phyloP scores from a whole-genome alignment of 2,797 vertebrate species.

The Hoplostethus atlanticus region DNA sequence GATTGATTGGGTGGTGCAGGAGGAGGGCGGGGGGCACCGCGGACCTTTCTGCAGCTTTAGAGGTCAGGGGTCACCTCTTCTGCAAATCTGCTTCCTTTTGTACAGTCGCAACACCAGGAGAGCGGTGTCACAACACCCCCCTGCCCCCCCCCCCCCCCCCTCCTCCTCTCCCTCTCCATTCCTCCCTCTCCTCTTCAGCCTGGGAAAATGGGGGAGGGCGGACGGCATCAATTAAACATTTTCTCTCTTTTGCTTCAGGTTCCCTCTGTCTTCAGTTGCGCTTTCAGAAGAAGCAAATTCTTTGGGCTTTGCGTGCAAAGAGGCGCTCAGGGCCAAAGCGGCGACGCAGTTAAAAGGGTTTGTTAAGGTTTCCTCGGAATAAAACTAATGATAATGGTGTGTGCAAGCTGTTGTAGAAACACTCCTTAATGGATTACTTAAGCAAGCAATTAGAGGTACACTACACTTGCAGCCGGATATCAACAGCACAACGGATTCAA shows the following conservation, averaged over 20 bases:
- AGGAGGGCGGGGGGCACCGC: constrained; percentile 86
- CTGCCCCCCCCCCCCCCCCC: constrained; percentile 86
- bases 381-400: constrained; percentile 79
- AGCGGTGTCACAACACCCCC: constrained; percentile 88
- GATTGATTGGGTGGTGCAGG: constrained; percentile 96
- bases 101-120: constrained; percentile 91
- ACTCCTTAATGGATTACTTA: constrained; percentile 78
- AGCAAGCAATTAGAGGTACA: constrained; percentile 77
- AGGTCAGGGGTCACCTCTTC: constrained; percentile 95
- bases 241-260: constrained; percentile 76
- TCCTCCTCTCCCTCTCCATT: constrained; percentile 17
- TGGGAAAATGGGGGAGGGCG: constrained; percentile 92
- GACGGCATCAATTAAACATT: constrained; percentile 87
- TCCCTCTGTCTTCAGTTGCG: constrained; percentile 71
- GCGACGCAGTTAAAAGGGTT: constrained; percentile 62
- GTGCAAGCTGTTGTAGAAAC: constrained; percentile 76
- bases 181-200: constrained; percentile 90
- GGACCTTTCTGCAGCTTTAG: constrained; percentile 91
- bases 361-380: constrained; percentile 75
- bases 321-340: constrained; percentile 65
- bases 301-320: constrained; percentile 89
- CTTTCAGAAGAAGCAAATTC: constrained; percentile 62
- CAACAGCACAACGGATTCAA: constrained; percentile 64
- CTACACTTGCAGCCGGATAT: constrained; percentile 65
- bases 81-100: constrained; percentile 97